Conservation (phyloP, 2,113 vertebrate genomes). For the Numenius arquata region DNA sequence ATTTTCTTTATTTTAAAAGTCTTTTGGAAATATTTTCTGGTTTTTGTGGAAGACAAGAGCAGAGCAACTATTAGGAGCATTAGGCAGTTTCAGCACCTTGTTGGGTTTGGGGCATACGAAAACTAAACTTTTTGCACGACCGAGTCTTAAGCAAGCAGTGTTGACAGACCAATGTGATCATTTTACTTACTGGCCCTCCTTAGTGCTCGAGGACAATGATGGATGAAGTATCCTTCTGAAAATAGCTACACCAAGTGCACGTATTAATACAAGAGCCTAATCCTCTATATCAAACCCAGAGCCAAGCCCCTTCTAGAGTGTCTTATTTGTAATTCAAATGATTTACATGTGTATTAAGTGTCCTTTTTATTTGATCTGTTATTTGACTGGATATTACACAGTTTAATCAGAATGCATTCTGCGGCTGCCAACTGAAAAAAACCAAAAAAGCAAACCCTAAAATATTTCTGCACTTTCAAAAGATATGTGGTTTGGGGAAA, state of each 20-base stretch:
- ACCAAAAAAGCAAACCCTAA: background rate
- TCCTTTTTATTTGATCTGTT: constrained; percentile 61
- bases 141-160: constrained; percentile 58
- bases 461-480: constrained; percentile 13
- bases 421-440: background rate
- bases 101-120: background rate
- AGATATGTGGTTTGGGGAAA: background rate
- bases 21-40: background rate
- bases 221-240: constrained; percentile 74
- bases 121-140: background rate
- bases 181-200: constrained; percentile 69
- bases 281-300: constrained; percentile 54
- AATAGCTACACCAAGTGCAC: constrained; percentile 79
- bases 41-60: background rate
- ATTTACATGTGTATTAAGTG: constrained; percentile 72
- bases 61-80: background rate
- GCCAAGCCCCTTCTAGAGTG: constrained; percentile 66
- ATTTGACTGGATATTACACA: constrained; percentile 51
- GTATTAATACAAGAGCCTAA: constrained; percentile 72
- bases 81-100: background rate
- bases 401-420: constrained; percentile 52
- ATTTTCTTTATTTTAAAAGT: background rate
- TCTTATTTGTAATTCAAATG: constrained; percentile 77
- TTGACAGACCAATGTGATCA: constrained; percentile 73
- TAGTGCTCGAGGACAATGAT: constrained; percentile 69